Base-by-base conservation (phyloP, 2,113 vertebrate genomes). In the Oncorhynchus clarkii region DNA sequence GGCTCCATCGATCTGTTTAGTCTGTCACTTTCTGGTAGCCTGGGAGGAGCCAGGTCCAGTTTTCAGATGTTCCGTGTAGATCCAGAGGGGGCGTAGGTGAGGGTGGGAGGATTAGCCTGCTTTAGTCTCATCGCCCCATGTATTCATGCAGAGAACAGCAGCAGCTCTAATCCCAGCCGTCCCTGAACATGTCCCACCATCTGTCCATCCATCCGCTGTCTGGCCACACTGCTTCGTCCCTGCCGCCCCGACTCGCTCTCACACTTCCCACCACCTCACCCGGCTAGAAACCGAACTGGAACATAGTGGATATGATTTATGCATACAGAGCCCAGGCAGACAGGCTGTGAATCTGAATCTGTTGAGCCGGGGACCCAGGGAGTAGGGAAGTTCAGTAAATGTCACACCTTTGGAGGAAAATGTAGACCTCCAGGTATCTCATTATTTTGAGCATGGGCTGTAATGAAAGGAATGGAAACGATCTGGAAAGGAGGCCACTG, bases 361-460 rank as follows among this genome's bases (percentile, higher is more conserved):
- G n/a, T 22, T n/a, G 59, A 13, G 26, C 26, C 13, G 24, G 22
- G 26, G 26, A 16, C 26, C 64, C 3, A 29, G 11, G 6, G 4
- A 18, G 64, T 12, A 2, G 26, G 26, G 64, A 29, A 71, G 74
- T 18, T 76, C 74, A 72, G 71, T 62, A 89, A 89, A 90, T 90
- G 87, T 89, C 87, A 91, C 78, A 76, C 39, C 86, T 68, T 72
- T 39, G 11, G 79, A 80, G 84, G 80, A 75, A 83, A 82, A 74
- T 81, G 75, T 79, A 80, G 54, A 73, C n/a, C n/a, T n/a, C 75
- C 75, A 76, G 75, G 67, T 82, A 75, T 76, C 80, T 87, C 81
- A 78, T 89, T 89, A 91, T 78, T 80, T 80, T 18, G 72, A 5
- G 11, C 70, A 71, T 34, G 49, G 83, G 51, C 64, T 81, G 54